These are phyloP conservation scores for Muscicapa striata DNA, from an alignment of 2,797 vertebrate species.

Conservation along the genomic window DNA sequence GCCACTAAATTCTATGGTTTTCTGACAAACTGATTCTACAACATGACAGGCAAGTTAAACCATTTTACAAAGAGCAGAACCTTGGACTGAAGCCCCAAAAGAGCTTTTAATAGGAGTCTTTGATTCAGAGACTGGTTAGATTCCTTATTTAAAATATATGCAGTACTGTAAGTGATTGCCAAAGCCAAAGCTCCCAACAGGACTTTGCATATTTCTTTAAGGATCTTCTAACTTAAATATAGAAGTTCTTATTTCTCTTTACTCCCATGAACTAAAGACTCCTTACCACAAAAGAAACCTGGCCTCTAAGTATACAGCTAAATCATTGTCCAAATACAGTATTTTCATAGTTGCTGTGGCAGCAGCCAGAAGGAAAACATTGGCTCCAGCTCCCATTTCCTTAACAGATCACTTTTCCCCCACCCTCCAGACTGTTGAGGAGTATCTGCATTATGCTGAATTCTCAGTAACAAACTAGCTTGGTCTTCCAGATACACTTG, in stretches of 20 bases:
- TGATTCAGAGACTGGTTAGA: not conserved
- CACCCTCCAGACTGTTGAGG: too few relatives aligned
- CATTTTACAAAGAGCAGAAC: not conserved
- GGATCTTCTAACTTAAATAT: not conserved
- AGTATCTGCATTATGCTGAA: not conserved
- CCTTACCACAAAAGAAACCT: not conserved
- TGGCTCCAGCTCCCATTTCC: not conserved
- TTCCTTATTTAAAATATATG: not conserved
- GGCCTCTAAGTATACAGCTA: not conserved
- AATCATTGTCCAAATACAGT: not conserved
- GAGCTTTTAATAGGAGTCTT: not conserved
- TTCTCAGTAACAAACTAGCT: not conserved
- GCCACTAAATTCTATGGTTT: not conserved
- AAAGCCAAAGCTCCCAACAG: not conserved
- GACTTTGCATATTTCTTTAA: not conserved
- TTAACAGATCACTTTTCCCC: not conserved
- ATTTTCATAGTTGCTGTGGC: not conserved
- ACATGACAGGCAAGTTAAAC: not conserved
- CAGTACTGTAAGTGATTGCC: not conserved
- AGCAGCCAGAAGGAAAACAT: not conserved
- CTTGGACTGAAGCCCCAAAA: not conserved
- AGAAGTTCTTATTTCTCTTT: not conserved
- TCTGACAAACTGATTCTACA: not conserved
- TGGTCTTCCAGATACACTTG: not conserved
- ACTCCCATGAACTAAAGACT: not conserved